Base-by-base conservation (phyloP, 1,140 invertebrate species). In the Phymastichus coffea region DNA sequence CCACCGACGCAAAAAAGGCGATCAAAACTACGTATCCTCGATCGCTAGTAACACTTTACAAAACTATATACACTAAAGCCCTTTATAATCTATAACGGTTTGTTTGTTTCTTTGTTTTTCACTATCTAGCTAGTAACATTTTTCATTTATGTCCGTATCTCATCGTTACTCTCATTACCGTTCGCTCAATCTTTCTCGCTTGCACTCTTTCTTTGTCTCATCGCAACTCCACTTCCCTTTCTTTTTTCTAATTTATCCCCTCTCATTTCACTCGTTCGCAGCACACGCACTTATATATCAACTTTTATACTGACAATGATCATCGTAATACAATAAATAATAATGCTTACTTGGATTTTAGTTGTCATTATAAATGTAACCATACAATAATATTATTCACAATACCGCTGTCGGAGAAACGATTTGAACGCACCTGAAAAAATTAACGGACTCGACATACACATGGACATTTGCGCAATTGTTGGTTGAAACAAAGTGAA, bases 41-140 rank as follows among this genome's bases (percentile, higher is more conserved):
- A 64, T 72, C 57, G 53, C 70, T 78, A 76, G 67, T 75, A 75
- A 77, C 73, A 78, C 71, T 78, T 78, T 78, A 78, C 70, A 79
- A 79, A 79, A 79, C 76, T 79, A 79, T 79, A 73, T 79, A 79
- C 77, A 78, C 75, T 76, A 75, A 78, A 79, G 73, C 73, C 64
- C 69, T 72, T 76, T 72, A 70, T 64, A 63, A 22, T 71, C 70
- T 78, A 73, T 69, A 73, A 75, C 68, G 57, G 44, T 68, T 67
- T 70, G 64, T 52, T 69, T n/a, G n/a, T n/a, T n/a, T n/a, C n/a
- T n/a, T n/a, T n/a, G n/a, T n/a, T n/a, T n/a, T n/a, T n/a, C n/a
- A n/a, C n/a, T n/a, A 55, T 63, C 63, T 70, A 74, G 63, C 67
- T 73, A 73, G 64, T 69, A 72, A 73, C 71, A 73, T 69, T 68